Evolutionary conservation across 2,888 invertebrate species (phyloP).

Genomic region (Caenorhabditis imperialis): DNA sequence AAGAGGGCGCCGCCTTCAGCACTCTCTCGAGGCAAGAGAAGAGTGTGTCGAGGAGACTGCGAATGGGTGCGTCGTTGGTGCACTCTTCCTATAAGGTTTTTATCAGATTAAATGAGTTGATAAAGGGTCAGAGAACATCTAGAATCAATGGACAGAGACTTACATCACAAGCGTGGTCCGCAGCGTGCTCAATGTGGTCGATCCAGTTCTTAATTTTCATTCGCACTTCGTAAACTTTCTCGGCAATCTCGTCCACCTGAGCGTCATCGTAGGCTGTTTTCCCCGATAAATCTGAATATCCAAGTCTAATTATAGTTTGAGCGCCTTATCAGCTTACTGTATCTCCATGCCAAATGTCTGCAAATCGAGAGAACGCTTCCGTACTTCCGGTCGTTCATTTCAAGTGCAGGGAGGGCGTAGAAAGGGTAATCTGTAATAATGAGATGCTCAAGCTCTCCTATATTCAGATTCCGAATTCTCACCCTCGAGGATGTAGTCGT

Average conservation of each 20-base stretch:
- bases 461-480: too few species aligned
- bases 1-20: conserved; percentile 31
- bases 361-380: conserved; percentile 65
- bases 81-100: conserved; percentile 54
- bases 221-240: conserved; percentile 59
- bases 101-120: neutral
- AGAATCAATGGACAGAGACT: neutral
- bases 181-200: conserved; percentile 62
- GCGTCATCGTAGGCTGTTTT: conserved; percentile 63
- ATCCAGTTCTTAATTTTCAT: conserved; percentile 62
- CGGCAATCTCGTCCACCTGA: conserved; percentile 64
- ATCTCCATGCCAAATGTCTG: conserved; percentile 69
- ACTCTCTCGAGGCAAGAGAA: conserved; percentile 47
- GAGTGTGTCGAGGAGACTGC: conserved; percentile 32
- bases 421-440: conserved; percentile 67
- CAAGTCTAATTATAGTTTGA: too few species aligned
- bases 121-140: neutral
- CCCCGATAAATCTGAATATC: conserved; percentile 64
- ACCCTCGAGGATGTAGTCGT: conserved; percentile 63
- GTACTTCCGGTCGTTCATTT: conserved; percentile 62
- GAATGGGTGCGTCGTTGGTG: conserved; percentile 17
- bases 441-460: too few species aligned
- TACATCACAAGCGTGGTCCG: conserved; percentile 63
- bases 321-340: conserved; percentile 63
- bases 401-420: conserved; percentile 63